phyloP scores from a whole-genome alignment of 2,113 vertebrate genomes.

The Pristiophorus japonicus region DNA sequence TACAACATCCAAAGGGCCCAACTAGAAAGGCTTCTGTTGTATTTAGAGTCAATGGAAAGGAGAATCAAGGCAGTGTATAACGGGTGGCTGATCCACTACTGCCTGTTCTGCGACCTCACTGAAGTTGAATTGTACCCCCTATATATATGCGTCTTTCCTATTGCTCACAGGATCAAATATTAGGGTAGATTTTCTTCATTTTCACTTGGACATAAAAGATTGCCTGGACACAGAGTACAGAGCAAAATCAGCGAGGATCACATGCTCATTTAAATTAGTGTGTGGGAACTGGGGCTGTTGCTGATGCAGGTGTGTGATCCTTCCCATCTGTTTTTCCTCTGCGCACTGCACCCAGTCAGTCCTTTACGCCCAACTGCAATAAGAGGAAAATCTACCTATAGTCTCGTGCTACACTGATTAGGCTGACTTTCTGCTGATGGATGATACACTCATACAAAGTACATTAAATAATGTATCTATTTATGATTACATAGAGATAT shows the following conservation, averaged over 20 bases:
- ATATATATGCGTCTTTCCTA: background rate
- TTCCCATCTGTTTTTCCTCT: background rate
- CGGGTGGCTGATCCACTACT: background rate
- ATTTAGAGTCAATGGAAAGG: no score
- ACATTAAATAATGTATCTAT: background rate
- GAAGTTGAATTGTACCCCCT: background rate
- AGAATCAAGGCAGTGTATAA: background rate
- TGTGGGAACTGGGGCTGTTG: background rate
- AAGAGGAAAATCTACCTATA: background rate
- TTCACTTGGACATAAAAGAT: background rate
- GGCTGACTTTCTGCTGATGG: background rate
- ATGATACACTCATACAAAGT: background rate
- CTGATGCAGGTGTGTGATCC: background rate
- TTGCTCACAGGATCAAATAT: background rate
- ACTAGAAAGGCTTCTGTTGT: background rate
- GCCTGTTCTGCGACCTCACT: background rate
- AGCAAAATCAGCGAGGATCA: background rate
- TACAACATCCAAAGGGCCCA: background rate
- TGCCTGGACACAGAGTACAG: background rate
- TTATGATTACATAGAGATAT: no score
- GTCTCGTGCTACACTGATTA: background rate
- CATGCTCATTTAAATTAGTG: background rate
- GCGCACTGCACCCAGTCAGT: background rate
- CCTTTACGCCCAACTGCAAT: background rate
- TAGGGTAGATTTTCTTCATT: background rate